Base-by-base conservation (phyloP, 1,140 invertebrate species). In the Cataglyphis hispanica region DNA sequence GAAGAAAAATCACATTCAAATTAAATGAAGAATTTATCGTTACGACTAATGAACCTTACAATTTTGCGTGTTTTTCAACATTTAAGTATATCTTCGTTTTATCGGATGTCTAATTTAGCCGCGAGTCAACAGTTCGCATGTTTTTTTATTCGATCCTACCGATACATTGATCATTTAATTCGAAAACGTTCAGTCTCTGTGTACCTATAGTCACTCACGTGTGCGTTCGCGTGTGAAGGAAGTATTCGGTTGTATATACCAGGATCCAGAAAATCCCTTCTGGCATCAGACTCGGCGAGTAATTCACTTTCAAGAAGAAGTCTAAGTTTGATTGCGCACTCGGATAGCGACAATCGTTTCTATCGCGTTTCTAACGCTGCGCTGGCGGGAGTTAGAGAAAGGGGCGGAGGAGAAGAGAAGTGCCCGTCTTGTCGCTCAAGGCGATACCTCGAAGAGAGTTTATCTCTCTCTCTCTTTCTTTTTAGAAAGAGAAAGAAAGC, bases 291-390 rank as follows among this genome's bases (percentile, higher is more conserved):
- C 66, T 58, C 31, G 74, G 31, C 75, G 88, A 86, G 90, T 87
- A 91, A 91, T 89, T 89, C 87, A 91, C 88, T 91, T 91, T 86
- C 77, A 74, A 88, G 87, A 91, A 89, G 89, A 91, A 91, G 87
- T 90, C 88, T 84, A 89, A 91, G 90, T 91, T 91, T 91, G 91
- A 91, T 91, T 91, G 90, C 90, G 83, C 77, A 87, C 81, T 88
- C 84, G 72, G 75, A 90, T 91, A 83, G 78, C 86, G 85, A 90
- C 87, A 87, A 91, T 90, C 87, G 87, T 64, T 90, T 87, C 85
- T 86, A 90, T 90, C 90, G 77, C 75, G 64, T 72, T 85, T 76
- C 89, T 87, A 90, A 87, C 77, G 80, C 61, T 75, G 56, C 87
- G 86, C 43, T 90, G 69, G 85, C 69, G 77, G 46, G 43, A 0